A percentile compares a stretch with the other conserved stretches of the same genome.
phyloP scores from a whole-genome alignment of 2,113 vertebrate species.

The pig (Sus scrofa) region DNA sequence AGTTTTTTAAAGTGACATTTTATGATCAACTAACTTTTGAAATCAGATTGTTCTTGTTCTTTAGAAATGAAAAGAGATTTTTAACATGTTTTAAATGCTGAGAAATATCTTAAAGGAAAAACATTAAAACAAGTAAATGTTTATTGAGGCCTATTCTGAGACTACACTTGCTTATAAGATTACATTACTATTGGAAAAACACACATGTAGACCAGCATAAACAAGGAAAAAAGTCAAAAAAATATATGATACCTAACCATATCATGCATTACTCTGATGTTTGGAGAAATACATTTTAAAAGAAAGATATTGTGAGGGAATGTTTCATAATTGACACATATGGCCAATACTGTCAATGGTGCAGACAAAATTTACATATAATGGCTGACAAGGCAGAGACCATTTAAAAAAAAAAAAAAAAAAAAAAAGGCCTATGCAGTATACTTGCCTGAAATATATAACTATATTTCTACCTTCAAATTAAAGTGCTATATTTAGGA shows the following conservation, averaged over 20 bases:
- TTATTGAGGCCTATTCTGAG: neutral
- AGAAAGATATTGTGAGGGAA: neutral
- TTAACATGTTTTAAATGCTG: neutral
- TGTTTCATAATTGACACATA: conserved; percentile 12
- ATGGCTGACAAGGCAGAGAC: neutral
- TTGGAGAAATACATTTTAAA: conserved; percentile 52
- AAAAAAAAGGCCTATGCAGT: neutral
- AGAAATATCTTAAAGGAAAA: neutral
- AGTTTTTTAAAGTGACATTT: neutral
- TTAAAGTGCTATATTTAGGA: conserved; percentile 22
- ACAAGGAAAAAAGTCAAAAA: conserved; percentile 3
- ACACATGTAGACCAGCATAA: neutral
- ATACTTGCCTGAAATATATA: neutral
- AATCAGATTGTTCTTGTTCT: neutral
- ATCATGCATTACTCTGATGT: conserved; percentile 43
- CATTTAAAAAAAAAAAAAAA: conserved; percentile 17
- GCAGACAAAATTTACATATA: conserved; percentile 1
- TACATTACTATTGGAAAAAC: conserved; percentile 25
- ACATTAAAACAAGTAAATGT: conserved; percentile 12
- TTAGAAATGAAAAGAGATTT: neutral
- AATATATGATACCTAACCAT: neutral
- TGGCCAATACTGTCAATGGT: neutral
- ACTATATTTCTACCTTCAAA: neutral
- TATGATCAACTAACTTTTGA: neutral
- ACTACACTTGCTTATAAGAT: neutral